A percentile compares a stretch with the other conserved stretches of the same genome.
Conservation (phyloP, 2,888 invertebrate species). For the Plemyria rubiginata region DNA sequence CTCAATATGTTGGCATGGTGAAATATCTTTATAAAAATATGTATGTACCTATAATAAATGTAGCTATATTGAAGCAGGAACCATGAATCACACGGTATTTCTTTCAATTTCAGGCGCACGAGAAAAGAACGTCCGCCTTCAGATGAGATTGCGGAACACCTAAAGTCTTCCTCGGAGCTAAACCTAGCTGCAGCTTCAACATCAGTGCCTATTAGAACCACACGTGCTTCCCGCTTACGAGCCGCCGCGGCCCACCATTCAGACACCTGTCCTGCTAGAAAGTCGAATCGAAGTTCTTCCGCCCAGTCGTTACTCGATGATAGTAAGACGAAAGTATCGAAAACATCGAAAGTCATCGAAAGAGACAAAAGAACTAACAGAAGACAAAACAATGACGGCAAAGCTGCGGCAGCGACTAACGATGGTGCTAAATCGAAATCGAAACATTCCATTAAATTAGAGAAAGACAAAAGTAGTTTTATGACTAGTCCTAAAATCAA, state of each 20-base stretch:
- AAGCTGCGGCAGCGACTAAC: conserved; percentile 63
- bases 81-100: conserved; percentile 17
- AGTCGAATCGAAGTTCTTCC: conserved; percentile 74
- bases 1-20: background rate
- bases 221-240: conserved; percentile 89
- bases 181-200: conserved; percentile 74
- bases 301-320: conserved; percentile 73
- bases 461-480: conserved; percentile 79
- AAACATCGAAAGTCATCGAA: conserved; percentile 72
- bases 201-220: conserved; percentile 87
- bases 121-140: conserved; percentile 64
- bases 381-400: conserved; percentile 71
- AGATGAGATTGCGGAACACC: conserved; percentile 64
- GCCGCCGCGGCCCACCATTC: conserved; percentile 84
- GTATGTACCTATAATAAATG: too few species aligned
- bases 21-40: too few species aligned
- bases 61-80: background rate
- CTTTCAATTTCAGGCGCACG: conserved; percentile 69
- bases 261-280: conserved; percentile 63
- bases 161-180: conserved; percentile 79
- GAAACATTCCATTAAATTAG: conserved; percentile 82
- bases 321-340: conserved; percentile 62
- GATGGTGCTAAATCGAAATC: conserved; percentile 82
- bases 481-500: conserved; percentile 73
- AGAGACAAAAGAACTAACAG: conserved; percentile 70